Evolutionary conservation across 2,888 invertebrate genomes (phyloP).

Genomic region (Synergus umbraculus): DNA sequence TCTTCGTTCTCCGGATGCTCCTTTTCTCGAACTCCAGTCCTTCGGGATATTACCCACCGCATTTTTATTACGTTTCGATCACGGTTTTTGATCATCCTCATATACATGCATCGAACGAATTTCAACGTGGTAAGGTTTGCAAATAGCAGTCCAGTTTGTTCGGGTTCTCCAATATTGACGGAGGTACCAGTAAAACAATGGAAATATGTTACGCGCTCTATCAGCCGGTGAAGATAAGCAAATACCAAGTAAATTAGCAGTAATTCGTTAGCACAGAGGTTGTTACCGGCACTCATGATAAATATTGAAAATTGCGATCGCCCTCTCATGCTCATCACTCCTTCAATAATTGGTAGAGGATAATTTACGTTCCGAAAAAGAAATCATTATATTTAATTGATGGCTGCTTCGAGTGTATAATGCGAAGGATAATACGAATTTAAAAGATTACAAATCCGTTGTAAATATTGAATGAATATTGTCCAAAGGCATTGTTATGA

Average conservation of each 20-base stretch:
- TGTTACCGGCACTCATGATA: slow-evolving; percentile 48
- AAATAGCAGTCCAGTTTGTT: slow-evolving; percentile 44
- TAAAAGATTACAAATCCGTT: too few relatives aligned
- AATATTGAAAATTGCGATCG: slow-evolving; percentile 57
- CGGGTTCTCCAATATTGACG: slow-evolving; percentile 62
- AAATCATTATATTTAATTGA: neutral
- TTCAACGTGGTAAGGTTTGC: slow-evolving; percentile 44
- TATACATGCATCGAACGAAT: slow-evolving; percentile 41
- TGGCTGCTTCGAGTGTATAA: neutral
- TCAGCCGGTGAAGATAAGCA: slow-evolving; percentile 59
- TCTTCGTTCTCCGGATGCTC: slow-evolving; percentile 31
- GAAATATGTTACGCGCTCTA: slow-evolving; percentile 62
- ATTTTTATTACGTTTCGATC: slow-evolving; percentile 24
- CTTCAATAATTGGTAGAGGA: neutral
- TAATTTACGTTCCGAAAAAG: neutral
- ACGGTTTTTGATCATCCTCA: slow-evolving; percentile 41
- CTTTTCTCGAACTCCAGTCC: slow-evolving; percentile 19
- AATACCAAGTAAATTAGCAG: slow-evolving; percentile 67
- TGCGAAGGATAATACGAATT: too few relatives aligned
- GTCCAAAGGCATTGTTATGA: neutral
- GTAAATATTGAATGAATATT: neutral
- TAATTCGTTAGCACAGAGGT: slow-evolving; percentile 58
- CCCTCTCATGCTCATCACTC: neutral
- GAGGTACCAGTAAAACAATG: slow-evolving; percentile 61
- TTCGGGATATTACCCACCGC: slow-evolving; percentile 19